Conservation (phyloP, 2,797 vertebrate genomes). For the Amphiprion clarkii region DNA sequence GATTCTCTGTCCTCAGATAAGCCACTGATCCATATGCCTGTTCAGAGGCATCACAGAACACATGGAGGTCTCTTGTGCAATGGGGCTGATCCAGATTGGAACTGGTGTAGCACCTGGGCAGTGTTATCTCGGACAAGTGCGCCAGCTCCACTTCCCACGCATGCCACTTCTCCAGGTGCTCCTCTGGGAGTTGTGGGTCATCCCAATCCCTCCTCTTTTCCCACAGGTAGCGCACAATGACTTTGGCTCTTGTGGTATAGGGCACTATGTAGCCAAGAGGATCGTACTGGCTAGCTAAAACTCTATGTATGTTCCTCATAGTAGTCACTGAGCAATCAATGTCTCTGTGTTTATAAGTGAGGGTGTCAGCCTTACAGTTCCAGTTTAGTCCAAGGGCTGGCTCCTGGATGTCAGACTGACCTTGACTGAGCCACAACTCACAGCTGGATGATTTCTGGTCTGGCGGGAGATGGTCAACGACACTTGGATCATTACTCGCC, state of each 20-base stretch:
- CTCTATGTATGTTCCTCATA: conserved; percentile 3
- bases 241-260: too few species aligned
- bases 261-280: background rate
- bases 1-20: conserved; percentile 2
- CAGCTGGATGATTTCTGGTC: background rate
- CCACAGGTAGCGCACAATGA: too few species aligned
- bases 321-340: too few species aligned
- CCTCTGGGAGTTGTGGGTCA: too few species aligned
- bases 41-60: conserved; percentile 20
- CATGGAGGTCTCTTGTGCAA: conserved; percentile 6
- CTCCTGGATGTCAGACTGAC: too few species aligned
- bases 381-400: conserved; percentile 1
- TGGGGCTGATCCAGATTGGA: background rate
- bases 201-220: too few species aligned
- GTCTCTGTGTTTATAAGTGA: background rate
- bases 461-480: too few species aligned
- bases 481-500: too few species aligned
- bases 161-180: too few species aligned
- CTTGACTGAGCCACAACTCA: conserved; percentile 6
- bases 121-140: too few species aligned
- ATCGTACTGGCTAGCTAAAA: conserved; percentile 3
- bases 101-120: background rate
- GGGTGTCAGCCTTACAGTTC: background rate
- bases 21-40: background rate
- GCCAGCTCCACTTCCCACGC: too few species aligned